Percentiles rank a stretch among this genome's conserved stretches.
phyloP scores from a whole-genome alignment of 2,797 vertebrate genomes.

The Gallinago stenura region DNA sequence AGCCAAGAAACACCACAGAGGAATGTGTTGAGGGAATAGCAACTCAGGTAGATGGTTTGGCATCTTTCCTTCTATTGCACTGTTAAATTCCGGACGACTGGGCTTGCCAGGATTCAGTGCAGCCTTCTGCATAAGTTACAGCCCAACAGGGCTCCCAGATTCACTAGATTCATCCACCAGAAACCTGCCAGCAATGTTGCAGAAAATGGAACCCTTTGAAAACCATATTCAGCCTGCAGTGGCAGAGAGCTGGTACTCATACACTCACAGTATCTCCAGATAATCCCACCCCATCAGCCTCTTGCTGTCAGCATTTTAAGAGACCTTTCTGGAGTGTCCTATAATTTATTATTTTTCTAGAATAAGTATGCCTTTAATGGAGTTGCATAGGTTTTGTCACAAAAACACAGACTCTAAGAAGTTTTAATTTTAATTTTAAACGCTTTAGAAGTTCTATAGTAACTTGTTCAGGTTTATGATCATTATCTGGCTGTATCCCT shows the following conservation, averaged over 20 bases:
- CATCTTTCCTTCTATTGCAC: constrained; percentile 28
- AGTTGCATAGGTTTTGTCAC: background rate
- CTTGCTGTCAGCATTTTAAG: background rate
- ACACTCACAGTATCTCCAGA: background rate
- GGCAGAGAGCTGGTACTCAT: background rate
- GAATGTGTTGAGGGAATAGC: constrained; percentile 47
- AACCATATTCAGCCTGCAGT: background rate
- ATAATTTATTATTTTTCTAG: background rate
- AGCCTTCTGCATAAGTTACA: constrained; percentile 11
- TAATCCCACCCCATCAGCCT: background rate
- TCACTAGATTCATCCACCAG: background rate
- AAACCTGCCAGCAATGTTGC: background rate
- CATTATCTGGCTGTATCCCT: background rate
- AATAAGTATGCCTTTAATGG: background rate
- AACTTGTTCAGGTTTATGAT: background rate
- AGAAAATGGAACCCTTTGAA: constrained; percentile 14
- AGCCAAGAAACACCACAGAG: constrained; percentile 57
- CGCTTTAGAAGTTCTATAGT: background rate
- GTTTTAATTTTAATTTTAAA: background rate
- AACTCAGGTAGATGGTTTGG: constrained; percentile 59
- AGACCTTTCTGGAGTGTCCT: background rate
- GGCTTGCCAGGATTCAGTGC: constrained; percentile 8
- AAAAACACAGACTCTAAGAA: background rate
- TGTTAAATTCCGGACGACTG: background rate
- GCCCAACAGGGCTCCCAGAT: background rate